Evolutionary conservation across 2,888 invertebrate genomes (phyloP).

Genomic region (Scelioninae gen. 2): DNA sequence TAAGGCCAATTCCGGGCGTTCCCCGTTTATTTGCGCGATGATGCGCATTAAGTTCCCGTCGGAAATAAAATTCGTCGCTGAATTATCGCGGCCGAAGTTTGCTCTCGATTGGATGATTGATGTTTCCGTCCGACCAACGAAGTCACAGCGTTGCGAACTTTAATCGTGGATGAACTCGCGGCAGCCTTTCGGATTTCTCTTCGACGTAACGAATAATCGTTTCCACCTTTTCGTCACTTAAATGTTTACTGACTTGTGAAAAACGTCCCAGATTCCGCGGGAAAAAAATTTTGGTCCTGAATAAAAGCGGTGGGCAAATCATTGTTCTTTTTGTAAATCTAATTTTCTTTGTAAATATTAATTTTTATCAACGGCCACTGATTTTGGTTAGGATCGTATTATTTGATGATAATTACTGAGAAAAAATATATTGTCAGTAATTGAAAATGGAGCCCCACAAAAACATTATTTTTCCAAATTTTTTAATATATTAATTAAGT

Average conservation of each 20-base stretch:
- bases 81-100: too few species aligned
- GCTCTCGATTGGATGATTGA: conserved; percentile 8
- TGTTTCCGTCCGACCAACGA: conserved; percentile 16
- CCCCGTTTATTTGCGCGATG: background rate
- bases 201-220: conserved; percentile 27
- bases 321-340: conserved; percentile 22
- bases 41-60: conserved; percentile 1
- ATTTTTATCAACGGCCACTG: conserved; percentile 17
- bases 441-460: too few species aligned
- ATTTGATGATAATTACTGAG: too few species aligned
- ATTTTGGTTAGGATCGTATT: too few species aligned
- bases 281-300: conserved; percentile 2
- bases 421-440: too few species aligned
- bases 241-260: conserved; percentile 24
- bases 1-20: conserved; percentile 19
- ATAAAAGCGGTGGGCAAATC: conserved; percentile 19
- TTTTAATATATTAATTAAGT: too few species aligned
- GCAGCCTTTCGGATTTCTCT: conserved; percentile 33
- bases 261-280: conserved; percentile 19
- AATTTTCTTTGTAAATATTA: conserved; percentile 25
- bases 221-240: conserved; percentile 18
- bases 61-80: too few species aligned
- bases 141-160: conserved; percentile 19
- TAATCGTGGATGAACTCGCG: conserved; percentile 22
- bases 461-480: too few species aligned